Percentiles rank a stretch among this genome's conserved stretches.
Conservation (phyloP, 1,140 invertebrate genomes). For the Hylaeus volcanicus region DNA sequence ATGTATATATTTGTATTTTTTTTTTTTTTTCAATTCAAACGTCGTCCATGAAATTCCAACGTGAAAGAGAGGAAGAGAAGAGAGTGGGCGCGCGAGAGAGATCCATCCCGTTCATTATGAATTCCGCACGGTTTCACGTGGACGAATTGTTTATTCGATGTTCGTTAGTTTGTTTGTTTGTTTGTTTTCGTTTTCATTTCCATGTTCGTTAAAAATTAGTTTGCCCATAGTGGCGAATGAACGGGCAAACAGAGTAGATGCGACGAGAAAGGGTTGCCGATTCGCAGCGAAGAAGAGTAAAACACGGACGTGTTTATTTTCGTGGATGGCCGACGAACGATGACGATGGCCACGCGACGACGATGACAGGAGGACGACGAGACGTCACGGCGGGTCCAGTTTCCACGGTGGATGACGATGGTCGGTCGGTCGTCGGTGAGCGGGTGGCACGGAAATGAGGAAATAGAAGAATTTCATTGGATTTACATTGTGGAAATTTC, state of each 20-base stretch:
- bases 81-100: constrained; percentile 19
- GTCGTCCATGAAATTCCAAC: constrained; percentile 27
- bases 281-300: constrained; percentile 27
- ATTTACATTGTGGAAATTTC: constrained; percentile 59
- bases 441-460: constrained; percentile 77
- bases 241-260: constrained; percentile 44
- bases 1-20: constrained; percentile 19
- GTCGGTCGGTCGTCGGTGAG: constrained; percentile 54
- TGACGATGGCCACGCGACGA: constrained; percentile 12
- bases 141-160: constrained; percentile 29
- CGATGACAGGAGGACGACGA: constrained; percentile 32
- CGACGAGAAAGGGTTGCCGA: constrained; percentile 42
- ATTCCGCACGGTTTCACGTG: constrained; percentile 42
- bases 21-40: constrained; percentile 23
- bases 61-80: constrained; percentile 32
- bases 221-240: constrained; percentile 18
- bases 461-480: constrained; percentile 81
- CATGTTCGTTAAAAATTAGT: constrained; percentile 28
- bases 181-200: constrained; percentile 21
- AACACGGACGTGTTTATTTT: constrained; percentile 14
- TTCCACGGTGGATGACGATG: constrained; percentile 43
- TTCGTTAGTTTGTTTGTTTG: constrained; percentile 2
- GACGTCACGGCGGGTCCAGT: constrained; percentile 34
- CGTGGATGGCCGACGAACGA: constrained; percentile 29
- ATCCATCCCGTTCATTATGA: constrained; percentile 38